Conservation (phyloP, 23 tunicate species). For the Ciona savignyi region DNA sequence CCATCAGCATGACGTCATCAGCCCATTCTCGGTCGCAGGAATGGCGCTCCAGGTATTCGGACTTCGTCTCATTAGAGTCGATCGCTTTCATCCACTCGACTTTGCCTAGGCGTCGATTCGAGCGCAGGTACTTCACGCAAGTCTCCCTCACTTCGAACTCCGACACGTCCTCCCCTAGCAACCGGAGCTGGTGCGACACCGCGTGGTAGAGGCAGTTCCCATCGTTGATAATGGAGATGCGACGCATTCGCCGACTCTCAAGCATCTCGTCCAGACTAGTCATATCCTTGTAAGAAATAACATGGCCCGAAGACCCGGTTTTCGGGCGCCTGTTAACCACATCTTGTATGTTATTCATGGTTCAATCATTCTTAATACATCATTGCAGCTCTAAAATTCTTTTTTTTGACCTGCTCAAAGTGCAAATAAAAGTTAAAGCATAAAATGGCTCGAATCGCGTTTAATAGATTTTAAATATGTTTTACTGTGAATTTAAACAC, state of each 20-base stretch:
- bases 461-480: no score
- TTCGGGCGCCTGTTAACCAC: no score
- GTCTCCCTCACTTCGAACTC: conserved; percentile 7
- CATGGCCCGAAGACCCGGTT: no score
- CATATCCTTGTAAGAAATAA: conserved; percentile 13
- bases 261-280: conserved; percentile 7
- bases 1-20: conserved; percentile 49
- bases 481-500: no score
- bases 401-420: no score
- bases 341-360: no score
- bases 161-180: background rate
- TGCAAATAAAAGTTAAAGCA: no score
- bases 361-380: no score
- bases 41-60: conserved; percentile 30
- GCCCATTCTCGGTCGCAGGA: conserved; percentile 16
- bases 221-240: conserved; percentile 20
- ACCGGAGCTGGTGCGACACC: conserved; percentile 37
- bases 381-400: no score
- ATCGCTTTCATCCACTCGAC: conserved; percentile 16
- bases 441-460: no score
- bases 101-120: conserved; percentile 18
- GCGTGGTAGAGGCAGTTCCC: conserved; percentile 74
- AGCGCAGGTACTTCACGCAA: conserved; percentile 21
- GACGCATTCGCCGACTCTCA: background rate
- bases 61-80: conserved; percentile 13